phyloP scores from a whole-genome alignment of 2,797 vertebrate species.

The Channa striata region DNA sequence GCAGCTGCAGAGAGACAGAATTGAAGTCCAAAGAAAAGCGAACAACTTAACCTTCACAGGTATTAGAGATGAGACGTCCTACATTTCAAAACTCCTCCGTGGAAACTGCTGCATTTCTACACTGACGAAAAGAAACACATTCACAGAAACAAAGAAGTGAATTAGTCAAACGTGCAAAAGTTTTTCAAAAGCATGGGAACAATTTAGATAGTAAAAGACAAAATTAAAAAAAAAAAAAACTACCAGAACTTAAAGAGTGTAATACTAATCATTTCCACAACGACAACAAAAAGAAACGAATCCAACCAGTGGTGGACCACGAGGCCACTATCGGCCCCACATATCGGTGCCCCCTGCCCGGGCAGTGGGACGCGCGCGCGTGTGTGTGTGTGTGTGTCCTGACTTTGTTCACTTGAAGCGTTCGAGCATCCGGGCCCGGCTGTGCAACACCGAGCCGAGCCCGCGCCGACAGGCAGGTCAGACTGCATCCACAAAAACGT shows the following conservation, averaged over 20 bases:
- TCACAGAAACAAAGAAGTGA: background rate
- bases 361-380: conserved; percentile 36
- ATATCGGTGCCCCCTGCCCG: conserved; percentile 25
- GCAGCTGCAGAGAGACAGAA: conserved; percentile 59
- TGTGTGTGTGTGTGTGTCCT: conserved; percentile 38
- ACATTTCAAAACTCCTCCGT: conserved; percentile 9
- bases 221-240: background rate
- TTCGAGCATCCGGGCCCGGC: conserved; percentile 33
- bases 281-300: background rate
- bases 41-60: conserved; percentile 28
- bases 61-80: conserved; percentile 25
- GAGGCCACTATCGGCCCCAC: conserved; percentile 30
- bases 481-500: conserved; percentile 68
- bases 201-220: background rate
- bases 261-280: conserved; percentile 7
- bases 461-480: conserved; percentile 42
- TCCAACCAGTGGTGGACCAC: conserved; percentile 37
- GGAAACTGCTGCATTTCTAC: conserved; percentile 17
- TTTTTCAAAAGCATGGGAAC: background rate
- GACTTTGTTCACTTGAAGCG: conserved; percentile 53
- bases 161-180: conserved; percentile 6
- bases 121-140: conserved; percentile 11
- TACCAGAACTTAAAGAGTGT: conserved; percentile 2
- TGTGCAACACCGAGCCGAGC: background rate
- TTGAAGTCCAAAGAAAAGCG: conserved; percentile 40